These are phyloP conservation scores for Aurelia coerulea DNA, from an alignment of 30 jellyfish, hydroid and myxozoan species.

Conservation along the genomic window DNA sequence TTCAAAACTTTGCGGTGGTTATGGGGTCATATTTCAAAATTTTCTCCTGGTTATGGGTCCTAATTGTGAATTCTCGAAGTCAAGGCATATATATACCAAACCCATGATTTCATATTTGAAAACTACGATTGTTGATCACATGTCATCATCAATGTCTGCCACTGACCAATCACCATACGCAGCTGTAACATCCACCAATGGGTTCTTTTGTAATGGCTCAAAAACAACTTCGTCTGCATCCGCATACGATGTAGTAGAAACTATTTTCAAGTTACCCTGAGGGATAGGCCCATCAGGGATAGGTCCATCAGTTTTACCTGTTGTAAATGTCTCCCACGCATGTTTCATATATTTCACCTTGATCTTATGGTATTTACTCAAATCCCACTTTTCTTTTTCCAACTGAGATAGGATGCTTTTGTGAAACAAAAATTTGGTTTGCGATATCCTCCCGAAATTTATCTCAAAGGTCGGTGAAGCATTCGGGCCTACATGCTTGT, in stretches of 20 bases:
- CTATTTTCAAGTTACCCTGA: too few species aligned
- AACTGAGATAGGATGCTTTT: conserved; percentile 8
- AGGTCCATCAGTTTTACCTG: neutral
- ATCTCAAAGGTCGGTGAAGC: conserved; percentile 58
- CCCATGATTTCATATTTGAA: too few species aligned
- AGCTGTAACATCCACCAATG: conserved; percentile 8
- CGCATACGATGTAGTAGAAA: neutral
- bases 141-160: too few species aligned
- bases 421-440: neutral
- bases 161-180: conserved; percentile 5
- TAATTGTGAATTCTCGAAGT: too few species aligned
- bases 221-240: neutral
- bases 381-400: conserved; percentile 7
- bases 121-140: too few species aligned
- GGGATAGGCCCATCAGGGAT: neutral
- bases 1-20: too few species aligned
- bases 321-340: neutral
- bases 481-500: conserved; percentile 32
- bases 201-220: conserved; percentile 5
- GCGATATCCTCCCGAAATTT: neutral
- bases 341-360: neutral
- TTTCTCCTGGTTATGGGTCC: too few species aligned
- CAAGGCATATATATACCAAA: too few species aligned
- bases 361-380: neutral
- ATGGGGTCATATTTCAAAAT: too few species aligned